Conservation (phyloP, 2,797 vertebrate genomes). For the Xyrichtys novacula region DNA sequence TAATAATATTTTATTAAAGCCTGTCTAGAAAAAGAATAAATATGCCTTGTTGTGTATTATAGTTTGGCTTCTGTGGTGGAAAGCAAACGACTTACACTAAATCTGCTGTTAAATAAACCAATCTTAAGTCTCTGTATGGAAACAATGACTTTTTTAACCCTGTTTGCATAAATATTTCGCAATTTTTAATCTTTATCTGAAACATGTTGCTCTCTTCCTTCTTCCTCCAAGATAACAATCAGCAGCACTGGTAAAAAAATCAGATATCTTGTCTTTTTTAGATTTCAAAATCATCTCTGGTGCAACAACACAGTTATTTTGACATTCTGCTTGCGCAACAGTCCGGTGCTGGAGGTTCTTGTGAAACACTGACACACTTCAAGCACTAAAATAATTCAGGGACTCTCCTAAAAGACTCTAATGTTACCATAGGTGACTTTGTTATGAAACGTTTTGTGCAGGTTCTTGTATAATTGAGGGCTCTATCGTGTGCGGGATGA, state of each 20-base stretch:
- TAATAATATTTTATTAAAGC: no score
- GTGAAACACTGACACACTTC: background rate
- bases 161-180: no score
- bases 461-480: background rate
- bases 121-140: no score
- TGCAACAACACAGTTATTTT: constrained; percentile 19
- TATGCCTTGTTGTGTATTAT: no score
- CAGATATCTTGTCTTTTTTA: background rate
- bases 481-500: background rate
- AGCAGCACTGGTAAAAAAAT: background rate
- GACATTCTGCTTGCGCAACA: constrained; percentile 33
- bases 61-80: no score
- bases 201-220: no score
- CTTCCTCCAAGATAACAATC: background rate
- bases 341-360: background rate
- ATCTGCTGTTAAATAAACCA: no score
- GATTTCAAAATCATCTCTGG: constrained; percentile 3
- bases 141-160: no score
- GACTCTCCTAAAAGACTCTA: background rate
- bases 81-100: no score
- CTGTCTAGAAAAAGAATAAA: no score
- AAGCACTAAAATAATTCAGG: background rate
- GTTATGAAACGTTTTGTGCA: background rate
- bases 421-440: background rate
- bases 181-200: no score